phyloP scores from a whole-genome alignment of 2,797 vertebrate genomes.

The Tamandua tetradactyla region DNA sequence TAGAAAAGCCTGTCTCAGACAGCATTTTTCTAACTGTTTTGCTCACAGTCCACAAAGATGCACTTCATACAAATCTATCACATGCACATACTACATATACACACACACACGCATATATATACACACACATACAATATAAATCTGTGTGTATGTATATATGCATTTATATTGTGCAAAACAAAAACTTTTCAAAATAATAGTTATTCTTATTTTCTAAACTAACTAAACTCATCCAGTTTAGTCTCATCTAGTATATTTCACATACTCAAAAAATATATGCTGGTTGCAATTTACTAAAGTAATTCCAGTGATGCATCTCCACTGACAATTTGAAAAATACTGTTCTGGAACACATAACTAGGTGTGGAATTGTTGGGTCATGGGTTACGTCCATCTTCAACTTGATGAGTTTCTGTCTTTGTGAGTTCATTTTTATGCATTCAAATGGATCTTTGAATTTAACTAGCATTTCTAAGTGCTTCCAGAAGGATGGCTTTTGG shows the following conservation, averaged over 20 bases:
- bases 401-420: background rate
- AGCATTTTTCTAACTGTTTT: background rate
- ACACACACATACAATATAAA: too few species aligned
- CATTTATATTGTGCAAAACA: background rate
- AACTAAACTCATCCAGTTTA: conserved; percentile 11
- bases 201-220: background rate
- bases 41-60: background rate
- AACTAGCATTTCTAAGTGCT: background rate
- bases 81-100: background rate
- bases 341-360: background rate
- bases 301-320: background rate
- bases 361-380: background rate
- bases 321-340: background rate
- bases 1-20: background rate
- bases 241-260: background rate
- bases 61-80: background rate
- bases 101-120: background rate
- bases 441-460: background rate
- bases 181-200: background rate
- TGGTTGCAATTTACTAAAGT: background rate
- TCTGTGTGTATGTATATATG: background rate
- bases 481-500: background rate
- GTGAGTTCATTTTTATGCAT: background rate
- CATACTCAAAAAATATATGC: background rate
- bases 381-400: background rate